Evolutionary conservation across 1,140 invertebrate species (phyloP).

Genomic region (Rhizoglyphus robini): DNA sequence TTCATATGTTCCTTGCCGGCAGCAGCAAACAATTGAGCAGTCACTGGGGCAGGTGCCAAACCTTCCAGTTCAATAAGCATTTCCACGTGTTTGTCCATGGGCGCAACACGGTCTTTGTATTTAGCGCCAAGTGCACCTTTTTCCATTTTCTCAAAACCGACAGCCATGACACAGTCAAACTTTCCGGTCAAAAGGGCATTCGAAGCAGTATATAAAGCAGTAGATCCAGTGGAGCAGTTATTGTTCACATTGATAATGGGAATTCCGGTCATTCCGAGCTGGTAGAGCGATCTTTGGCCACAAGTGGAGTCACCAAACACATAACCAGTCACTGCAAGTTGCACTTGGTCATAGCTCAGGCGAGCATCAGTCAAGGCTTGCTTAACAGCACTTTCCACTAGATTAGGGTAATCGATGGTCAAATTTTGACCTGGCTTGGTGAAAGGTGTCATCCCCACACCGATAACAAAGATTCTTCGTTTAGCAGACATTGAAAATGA

Average conservation of each 20-base stretch:
- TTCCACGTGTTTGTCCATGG: constrained; percentile 80
- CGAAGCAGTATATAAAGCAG: constrained; percentile 74
- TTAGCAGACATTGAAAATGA: background rate
- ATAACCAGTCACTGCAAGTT: constrained; percentile 84
- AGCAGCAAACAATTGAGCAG: constrained; percentile 93
- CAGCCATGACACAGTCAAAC: constrained; percentile 70
- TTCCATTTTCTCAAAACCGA: constrained; percentile 98
- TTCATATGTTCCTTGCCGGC: constrained; percentile 93
- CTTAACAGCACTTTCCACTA: constrained; percentile 80
- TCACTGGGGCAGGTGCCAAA: constrained; percentile 60
- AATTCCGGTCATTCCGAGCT: constrained; percentile 88
- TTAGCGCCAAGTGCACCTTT: constrained; percentile 65
- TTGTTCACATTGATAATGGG: constrained; percentile 98
- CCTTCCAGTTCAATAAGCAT: constrained; percentile 64
- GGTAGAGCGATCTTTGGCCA: constrained; percentile 86
- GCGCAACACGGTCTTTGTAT: constrained; percentile 76
- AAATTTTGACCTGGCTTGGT: constrained; percentile 64
- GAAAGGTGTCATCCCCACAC: constrained; percentile 95
- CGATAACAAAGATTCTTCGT: constrained; percentile 61
- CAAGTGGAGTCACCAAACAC: constrained; percentile 92
- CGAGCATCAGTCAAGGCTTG: constrained; percentile 75
- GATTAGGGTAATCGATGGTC: constrained; percentile 82
- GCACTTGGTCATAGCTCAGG: constrained; percentile 59
- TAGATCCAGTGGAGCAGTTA: constrained; percentile 91
- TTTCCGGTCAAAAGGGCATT: constrained; percentile 73